phyloP scores from a whole-genome alignment of 1,140 invertebrate genomes.

The Trichoplusia ni region DNA sequence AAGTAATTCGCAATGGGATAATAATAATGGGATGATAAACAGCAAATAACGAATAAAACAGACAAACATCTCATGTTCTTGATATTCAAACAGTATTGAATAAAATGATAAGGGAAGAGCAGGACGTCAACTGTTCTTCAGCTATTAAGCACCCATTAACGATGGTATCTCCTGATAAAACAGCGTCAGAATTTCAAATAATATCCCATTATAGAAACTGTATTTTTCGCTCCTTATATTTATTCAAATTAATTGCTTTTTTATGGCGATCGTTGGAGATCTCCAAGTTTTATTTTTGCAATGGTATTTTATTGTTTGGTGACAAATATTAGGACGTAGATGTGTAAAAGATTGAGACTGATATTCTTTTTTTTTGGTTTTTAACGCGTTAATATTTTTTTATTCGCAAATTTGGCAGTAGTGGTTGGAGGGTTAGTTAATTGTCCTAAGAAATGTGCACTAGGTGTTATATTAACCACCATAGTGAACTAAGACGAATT shows the following conservation, averaged over 20 bases:
- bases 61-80: too few relatives aligned
- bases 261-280: conserved; percentile 46
- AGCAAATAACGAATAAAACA: too few relatives aligned
- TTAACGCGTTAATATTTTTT: too few relatives aligned
- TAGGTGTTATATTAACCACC: too few relatives aligned
- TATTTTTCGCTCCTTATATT: conserved; percentile 51
- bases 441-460: too few relatives aligned
- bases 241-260: conserved; percentile 72
- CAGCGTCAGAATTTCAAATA: conserved; percentile 63
- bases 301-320: background rate
- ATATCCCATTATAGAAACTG: conserved; percentile 44
- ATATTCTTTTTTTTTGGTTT: background rate
- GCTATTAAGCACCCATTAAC: conserved; percentile 63
- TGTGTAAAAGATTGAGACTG: background rate
- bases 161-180: conserved; percentile 47
- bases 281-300: background rate
- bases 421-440: too few relatives aligned
- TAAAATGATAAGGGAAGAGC: conserved; percentile 46
- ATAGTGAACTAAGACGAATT: too few relatives aligned
- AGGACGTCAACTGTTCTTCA: conserved; percentile 46
- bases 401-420: too few relatives aligned
- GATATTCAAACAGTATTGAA: conserved; percentile 52
- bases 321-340: background rate
- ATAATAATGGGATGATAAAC: too few relatives aligned
- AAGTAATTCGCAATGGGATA: too few relatives aligned